Percentiles rank a stretch among this genome's conserved stretches.
Evolutionary conservation across 2,797 vertebrate species (phyloP).

Genomic region (Hemibagrus guttatus): DNA sequence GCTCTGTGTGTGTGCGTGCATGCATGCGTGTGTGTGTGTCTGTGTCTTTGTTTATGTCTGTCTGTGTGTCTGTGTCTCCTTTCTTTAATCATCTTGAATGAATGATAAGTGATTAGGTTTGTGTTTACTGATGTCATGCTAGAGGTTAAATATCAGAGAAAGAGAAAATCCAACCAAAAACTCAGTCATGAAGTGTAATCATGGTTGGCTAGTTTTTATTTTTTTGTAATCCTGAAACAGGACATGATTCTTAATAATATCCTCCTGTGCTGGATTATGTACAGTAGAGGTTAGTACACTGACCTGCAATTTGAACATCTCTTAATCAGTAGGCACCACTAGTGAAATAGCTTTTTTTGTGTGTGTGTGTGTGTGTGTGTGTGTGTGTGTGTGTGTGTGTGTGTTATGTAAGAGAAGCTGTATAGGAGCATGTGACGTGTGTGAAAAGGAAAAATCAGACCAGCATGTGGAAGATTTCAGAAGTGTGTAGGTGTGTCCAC

Average conservation of each 20-base stretch:
- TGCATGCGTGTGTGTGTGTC: too few species aligned
- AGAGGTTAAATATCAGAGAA: not conserved
- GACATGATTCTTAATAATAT: not conserved
- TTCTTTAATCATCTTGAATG: too few species aligned
- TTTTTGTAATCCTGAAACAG: not conserved
- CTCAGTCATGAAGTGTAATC: too few species aligned
- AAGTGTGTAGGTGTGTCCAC: slow-evolving; percentile 28
- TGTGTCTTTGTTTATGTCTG: too few species aligned
- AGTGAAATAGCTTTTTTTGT: not conserved
- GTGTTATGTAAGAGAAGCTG: slow-evolving; percentile 1
- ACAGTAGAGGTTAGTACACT: too few species aligned
- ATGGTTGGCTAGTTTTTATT: too few species aligned
- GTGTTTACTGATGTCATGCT: too few species aligned
- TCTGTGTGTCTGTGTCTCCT: too few species aligned
- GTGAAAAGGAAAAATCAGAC: slow-evolving; percentile 16
- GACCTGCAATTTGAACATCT: not conserved
- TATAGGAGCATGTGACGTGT: not conserved
- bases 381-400: not conserved
- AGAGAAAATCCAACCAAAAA: not conserved
- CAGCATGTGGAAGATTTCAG: slow-evolving; percentile 18
- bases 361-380: not conserved
- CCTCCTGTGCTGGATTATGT: not conserved
- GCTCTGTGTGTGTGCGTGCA: not conserved
- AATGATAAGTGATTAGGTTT: too few species aligned
- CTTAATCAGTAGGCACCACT: not conserved